Evolutionary conservation across 1,140 invertebrate genomes (phyloP).

Genomic region (Drosophila gunungcola): DNA sequence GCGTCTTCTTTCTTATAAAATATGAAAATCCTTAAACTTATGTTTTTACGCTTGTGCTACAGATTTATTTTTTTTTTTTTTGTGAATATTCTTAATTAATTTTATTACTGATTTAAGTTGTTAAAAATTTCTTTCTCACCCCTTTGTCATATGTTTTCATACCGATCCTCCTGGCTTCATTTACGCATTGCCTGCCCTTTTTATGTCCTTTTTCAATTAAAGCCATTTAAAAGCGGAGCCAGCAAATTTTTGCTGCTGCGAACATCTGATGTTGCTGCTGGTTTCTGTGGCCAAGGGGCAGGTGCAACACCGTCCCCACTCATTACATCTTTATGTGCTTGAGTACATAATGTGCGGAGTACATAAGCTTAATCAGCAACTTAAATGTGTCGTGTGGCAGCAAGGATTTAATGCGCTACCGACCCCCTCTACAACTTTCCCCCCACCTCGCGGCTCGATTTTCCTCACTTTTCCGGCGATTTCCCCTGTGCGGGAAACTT

Average conservation of each 20-base stretch:
- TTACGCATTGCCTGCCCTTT: neutral
- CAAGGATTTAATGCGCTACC: constrained; percentile 67
- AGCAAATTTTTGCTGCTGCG: constrained; percentile 14
- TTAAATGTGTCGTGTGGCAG: constrained; percentile 80
- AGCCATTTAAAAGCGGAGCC: constrained; percentile 59
- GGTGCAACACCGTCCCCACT: constrained; percentile 43
- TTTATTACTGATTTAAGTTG: no score
- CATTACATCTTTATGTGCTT: constrained; percentile 79
- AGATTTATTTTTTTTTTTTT: no score
- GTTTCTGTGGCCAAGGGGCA: constrained; percentile 40
- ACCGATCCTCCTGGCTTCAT: neutral
- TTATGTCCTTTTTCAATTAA: constrained; percentile 59
- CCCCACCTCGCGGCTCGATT: neutral
- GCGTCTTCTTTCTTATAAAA: no score
- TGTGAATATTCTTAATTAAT: no score
- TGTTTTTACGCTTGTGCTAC: no score
- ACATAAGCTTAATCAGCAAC: constrained; percentile 79
- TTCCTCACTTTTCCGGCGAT: constrained; percentile 11
- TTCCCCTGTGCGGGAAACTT: constrained; percentile 36
- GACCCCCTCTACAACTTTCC: constrained; percentile 6
- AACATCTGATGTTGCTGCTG: constrained; percentile 55
- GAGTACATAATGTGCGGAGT: constrained; percentile 72
- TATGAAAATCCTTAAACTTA: no score
- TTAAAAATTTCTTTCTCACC: no score
- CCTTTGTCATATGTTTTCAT: neutral